Base-by-base conservation (phyloP, 2,113 vertebrate species). In the Dunckerocampus dactyliophorus region DNA sequence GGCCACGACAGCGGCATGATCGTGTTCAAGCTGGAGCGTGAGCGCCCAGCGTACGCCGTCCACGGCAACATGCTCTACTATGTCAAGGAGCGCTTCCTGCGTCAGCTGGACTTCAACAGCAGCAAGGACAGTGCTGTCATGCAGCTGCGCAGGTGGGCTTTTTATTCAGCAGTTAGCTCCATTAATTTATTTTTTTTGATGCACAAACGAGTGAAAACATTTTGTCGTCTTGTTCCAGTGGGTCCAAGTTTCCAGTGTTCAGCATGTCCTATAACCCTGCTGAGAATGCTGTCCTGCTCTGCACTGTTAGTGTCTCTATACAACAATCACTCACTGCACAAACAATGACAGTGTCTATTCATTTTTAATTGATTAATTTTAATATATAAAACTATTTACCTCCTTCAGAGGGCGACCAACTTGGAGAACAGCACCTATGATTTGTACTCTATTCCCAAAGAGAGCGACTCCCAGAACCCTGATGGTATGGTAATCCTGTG, bases 381-480 rank as follows among this genome's bases (percentile, higher is more conserved):
- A n/a, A 31, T 6, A 6, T 57, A 8, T 54, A 42, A 74, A 68
- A 6, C 15, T 55, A 11, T 59, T 21, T 51, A 0, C 21, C 5
- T 66, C 31, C 24, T 74, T n/a, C 87, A 98, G 96, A 93, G 96
- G 86, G 95, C 96, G 62, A 97, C 94, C 61, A 99, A 99, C 78
- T 82, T 99, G 63, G 96, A 99, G 90, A 99, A 98, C 84, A 99
- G 96, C 77, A 99, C 96, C 7, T 99, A 99, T 0, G 96, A 99
- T 77, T 88, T 99, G 0, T 99, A 99, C 80, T 94, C 93, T 15
- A 98, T 98, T 65, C 96, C 96, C 65, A 95, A 95, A 81, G 96
- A 99, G 8, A 93, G 94, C 0, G 96, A 99, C 85, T 96, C 95
- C 50, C 96, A 99, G 88, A 99, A 96, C 71, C 96, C 96, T 0